phyloP scores from a whole-genome alignment of 2,113 vertebrate genomes.

The Notechis scutatus region DNA sequence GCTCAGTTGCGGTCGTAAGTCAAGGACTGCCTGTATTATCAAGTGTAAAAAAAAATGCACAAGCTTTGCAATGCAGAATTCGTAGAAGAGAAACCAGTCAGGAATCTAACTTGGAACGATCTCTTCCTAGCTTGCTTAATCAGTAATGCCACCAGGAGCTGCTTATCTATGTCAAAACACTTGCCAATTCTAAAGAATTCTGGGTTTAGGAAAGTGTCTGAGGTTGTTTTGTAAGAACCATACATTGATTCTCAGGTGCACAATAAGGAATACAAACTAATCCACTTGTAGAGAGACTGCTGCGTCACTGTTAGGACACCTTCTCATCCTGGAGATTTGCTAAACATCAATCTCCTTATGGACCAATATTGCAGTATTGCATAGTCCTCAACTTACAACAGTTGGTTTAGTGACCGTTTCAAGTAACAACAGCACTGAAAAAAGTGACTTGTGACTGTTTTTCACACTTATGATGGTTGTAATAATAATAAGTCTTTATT shows the following conservation, averaged over 20 bases:
- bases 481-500: too few species aligned
- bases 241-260: neutral
- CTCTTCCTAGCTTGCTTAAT: neutral
- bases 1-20: neutral
- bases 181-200: neutral
- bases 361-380: neutral
- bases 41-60: neutral
- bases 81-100: neutral
- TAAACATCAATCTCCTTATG: neutral
- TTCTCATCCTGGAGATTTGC: neutral
- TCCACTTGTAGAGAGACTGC: too few species aligned
- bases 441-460: neutral
- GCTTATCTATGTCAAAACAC: neutral
- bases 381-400: neutral
- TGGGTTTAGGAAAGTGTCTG: neutral
- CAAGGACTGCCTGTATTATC: neutral
- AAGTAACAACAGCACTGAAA: neutral
- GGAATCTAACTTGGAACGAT: neutral
- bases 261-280: neutral
- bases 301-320: neutral
- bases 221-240: neutral
- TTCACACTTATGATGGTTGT: neutral
- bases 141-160: neutral
- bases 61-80: neutral
- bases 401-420: neutral